phyloP scores from a whole-genome alignment of 2,797 vertebrate species.

The Leuciscus waleckii region DNA sequence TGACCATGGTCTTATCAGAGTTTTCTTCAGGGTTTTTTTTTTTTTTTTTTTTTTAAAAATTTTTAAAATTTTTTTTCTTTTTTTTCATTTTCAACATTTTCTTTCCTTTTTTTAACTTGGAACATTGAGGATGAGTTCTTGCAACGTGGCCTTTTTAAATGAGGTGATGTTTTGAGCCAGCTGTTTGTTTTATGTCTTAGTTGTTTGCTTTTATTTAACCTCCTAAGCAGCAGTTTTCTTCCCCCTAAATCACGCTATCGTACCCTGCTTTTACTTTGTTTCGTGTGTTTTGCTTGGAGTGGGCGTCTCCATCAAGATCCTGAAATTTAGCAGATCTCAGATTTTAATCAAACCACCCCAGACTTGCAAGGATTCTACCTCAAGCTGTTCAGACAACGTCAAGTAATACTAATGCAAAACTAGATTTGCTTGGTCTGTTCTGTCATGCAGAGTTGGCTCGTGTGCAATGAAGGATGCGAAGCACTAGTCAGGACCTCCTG shows the following conservation, averaged over 20 bases:
- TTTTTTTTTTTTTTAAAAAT: neutral
- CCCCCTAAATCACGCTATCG: neutral
- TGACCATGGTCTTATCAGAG: conserved; percentile 67
- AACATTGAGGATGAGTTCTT: conserved; percentile 73
- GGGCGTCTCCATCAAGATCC: conserved; percentile 50
- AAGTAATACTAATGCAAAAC: conserved; percentile 84
- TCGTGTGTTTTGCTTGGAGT: neutral
- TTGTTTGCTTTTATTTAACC: conserved; percentile 54
- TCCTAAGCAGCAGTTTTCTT: neutral
- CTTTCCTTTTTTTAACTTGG: conserved; percentile 75
- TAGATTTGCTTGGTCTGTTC: conserved; percentile 76
- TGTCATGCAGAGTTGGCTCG: conserved; percentile 72
- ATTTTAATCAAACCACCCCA: conserved; percentile 43
- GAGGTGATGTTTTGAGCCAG: conserved; percentile 69
- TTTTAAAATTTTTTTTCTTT: no score
- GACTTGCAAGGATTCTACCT: conserved; percentile 86
- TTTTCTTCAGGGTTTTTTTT: conserved; percentile 56
- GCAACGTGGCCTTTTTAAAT: conserved; percentile 73
- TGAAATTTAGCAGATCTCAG: conserved; percentile 54
- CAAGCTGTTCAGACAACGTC: conserved; percentile 80
- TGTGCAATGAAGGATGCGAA: conserved; percentile 79
- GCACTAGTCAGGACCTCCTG: conserved; percentile 78
- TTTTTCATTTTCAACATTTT: conserved; percentile 19
- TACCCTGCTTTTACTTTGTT: conserved; percentile 15
- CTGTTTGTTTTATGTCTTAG: conserved; percentile 68